phyloP scores from a whole-genome alignment of 2,888 invertebrate species.

The Drosophila parthenogenetica region DNA sequence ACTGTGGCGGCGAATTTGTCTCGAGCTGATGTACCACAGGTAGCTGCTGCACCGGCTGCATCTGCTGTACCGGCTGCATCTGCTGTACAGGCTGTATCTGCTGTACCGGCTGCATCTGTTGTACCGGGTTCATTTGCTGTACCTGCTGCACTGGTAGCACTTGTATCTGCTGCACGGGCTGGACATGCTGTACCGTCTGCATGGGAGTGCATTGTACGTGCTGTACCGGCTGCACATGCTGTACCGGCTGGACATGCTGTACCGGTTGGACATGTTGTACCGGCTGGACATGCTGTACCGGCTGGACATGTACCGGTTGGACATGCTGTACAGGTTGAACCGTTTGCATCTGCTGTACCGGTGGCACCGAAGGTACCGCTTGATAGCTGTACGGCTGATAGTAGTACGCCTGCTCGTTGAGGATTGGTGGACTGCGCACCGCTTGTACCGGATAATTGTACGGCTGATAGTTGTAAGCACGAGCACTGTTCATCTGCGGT shows the following conservation, averaged over 20 bases:
- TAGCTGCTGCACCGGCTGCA: background rate
- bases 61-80: background rate
- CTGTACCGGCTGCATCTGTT: background rate
- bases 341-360: background rate
- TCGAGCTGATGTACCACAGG: background rate
- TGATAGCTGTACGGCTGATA: background rate
- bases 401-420: background rate
- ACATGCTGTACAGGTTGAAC: background rate
- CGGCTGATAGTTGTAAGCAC: background rate
- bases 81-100: background rate
- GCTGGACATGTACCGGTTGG: too few relatives aligned
- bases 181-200: too few relatives aligned
- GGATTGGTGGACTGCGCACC: background rate
- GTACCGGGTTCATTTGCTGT: background rate
- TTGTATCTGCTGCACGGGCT: too few relatives aligned
- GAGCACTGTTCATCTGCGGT: background rate
- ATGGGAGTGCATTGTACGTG: background rate
- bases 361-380: background rate
- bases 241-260: background rate
- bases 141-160: background rate
- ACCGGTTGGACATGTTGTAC: too few relatives aligned
- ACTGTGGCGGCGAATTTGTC: background rate
- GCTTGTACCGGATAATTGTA: background rate
- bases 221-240: background rate
- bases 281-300: too few relatives aligned